phyloP scores from a whole-genome alignment of 2,113 vertebrate genomes.

The Parus major region DNA sequence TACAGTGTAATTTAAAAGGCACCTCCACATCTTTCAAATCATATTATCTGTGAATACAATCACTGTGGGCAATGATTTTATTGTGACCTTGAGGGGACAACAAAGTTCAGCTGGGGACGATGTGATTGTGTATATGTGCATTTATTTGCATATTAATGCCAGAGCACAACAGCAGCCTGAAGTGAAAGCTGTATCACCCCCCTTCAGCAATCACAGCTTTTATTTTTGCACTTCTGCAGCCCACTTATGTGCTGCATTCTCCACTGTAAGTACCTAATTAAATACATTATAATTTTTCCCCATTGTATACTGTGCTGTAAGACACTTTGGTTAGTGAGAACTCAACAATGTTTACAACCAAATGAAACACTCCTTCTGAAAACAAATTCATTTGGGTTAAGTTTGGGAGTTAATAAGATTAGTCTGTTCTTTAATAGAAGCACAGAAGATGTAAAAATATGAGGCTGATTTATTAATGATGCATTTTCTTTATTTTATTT shows the following conservation, averaged over 20 bases:
- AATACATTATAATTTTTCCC: neutral
- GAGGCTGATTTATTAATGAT: neutral
- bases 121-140: neutral
- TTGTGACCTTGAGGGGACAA: neutral
- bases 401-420: neutral
- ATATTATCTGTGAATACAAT: neutral
- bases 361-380: neutral
- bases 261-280: neutral
- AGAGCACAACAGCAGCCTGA: neutral
- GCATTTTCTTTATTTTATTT: neutral
- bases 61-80: neutral
- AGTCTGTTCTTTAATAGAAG: neutral
- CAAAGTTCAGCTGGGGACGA: neutral
- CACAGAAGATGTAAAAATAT: neutral
- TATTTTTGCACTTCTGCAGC: neutral
- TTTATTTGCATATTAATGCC: slow-evolving; percentile 7
- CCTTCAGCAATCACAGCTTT: slow-evolving; percentile 1
- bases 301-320: neutral
- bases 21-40: neutral
- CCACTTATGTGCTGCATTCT: neutral
- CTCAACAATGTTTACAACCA: neutral
- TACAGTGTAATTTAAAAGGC: neutral
- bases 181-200: neutral
- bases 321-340: neutral
- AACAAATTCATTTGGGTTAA: neutral